Evolutionary conservation across 2,888 invertebrate genomes (phyloP), one percentile per base, ranked within the genome.

Genomic region (Lasioglossum leucozonium): DNA sequence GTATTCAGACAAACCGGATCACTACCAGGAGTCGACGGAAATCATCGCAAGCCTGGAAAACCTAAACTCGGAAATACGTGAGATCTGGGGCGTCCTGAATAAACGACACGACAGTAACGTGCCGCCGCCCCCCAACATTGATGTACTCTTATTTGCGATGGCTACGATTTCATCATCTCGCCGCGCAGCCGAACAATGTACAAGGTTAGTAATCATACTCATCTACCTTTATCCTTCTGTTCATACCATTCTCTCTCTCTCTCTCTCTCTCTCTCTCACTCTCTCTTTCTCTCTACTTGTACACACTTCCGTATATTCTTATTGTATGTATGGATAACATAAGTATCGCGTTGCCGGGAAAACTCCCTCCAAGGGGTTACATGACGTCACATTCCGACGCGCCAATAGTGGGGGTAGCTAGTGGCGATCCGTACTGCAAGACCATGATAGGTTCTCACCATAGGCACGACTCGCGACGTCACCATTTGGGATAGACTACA

Each of bases 31-130:
- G 92, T 96, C 97, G 8, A 96, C 96, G 34, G 97, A 97, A 92
- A 97, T 97, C 89, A 97, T 97, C 87, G 97, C 97, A 88, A 97
- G 96, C 91, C 94, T 97, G 91, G 97, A 97, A 91, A 97, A 96
- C 91, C 95, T 97, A 30, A 97, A 97, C 94, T 96, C 96, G 0
- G 97, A 97, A 94, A 97, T 97, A 87, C 96, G 96, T 72, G 97
- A 97, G 93, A 97, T 97, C 85, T 96, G 97, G 96, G 96, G 97
- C 85, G 96, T 97, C 82, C 94, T 97, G 67, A 96, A 96, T 87
- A 96, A 96, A 90, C 96, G 96, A 85, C 96, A 96, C 85, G 95
- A 96, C 88, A 95, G 95, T 89, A 95, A 94, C 87, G 95, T 96
- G 73, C 95, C 96, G 42, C 95, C 96, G 89, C 95, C 96, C 96